These are phyloP conservation scores for Catocala nupta DNA, from an alignment of 2,888 invertebrate genomes.

Conservation along the genomic window DNA sequence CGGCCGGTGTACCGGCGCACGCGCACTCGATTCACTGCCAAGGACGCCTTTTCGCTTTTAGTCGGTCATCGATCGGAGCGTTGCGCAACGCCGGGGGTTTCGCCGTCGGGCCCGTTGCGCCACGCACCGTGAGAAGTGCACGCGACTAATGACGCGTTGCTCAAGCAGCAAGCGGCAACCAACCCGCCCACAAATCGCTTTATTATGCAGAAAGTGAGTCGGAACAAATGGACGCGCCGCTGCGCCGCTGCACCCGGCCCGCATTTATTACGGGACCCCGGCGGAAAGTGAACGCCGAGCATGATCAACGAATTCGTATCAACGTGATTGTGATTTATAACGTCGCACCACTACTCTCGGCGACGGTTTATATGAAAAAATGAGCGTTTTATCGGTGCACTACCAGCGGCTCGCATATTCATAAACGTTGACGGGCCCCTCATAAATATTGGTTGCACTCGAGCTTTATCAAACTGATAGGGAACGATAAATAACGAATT, in stretches of 20 bases:
- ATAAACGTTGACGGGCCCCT: constrained; percentile 67
- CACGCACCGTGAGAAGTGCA: constrained; percentile 56
- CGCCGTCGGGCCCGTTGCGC: constrained; percentile 62
- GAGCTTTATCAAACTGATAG: constrained; percentile 53
- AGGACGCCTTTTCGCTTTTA: constrained; percentile 79
- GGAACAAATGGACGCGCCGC: constrained; percentile 62
- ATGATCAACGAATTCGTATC: constrained; percentile 58
- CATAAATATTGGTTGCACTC: constrained; percentile 71
- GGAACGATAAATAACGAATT: constrained; percentile 60
- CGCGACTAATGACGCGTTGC: constrained; percentile 65
- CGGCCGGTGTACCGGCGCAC: constrained; percentile 67
- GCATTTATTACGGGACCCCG: constrained; percentile 55
- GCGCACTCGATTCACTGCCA: constrained; percentile 74
- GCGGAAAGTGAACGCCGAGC: constrained; percentile 61
- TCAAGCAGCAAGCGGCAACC: constrained; percentile 46
- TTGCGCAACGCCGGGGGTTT: constrained; percentile 65
- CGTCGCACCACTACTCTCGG: constrained; percentile 36
- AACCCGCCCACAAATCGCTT: constrained; percentile 68
- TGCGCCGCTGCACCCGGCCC: constrained; percentile 47
- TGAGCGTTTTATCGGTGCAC: constrained; percentile 70
- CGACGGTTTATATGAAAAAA: constrained; percentile 63
- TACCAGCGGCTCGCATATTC: constrained; percentile 75
- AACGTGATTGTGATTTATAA: constrained; percentile 68
- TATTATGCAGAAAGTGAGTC: constrained; percentile 74
- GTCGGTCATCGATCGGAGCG: constrained; percentile 66